Evolutionary conservation across 92 coral and sea anemone genomes (phyloP), one percentile per base, ranked within the genome.

Genomic region (Metridium senile): DNA sequence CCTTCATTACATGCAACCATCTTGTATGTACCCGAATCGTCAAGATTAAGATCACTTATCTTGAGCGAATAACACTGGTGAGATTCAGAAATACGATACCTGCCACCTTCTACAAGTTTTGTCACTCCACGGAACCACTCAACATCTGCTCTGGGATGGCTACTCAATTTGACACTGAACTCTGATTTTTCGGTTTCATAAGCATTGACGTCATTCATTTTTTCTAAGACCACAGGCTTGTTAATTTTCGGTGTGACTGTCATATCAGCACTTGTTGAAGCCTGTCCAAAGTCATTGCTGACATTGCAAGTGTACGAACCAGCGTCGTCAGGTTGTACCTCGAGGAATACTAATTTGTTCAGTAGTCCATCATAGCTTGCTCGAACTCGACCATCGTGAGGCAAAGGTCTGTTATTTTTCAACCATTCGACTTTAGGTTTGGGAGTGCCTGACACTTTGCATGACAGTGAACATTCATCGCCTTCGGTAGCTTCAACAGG

Each of bases 201-300:
- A 17, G 82, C 89, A 39, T 92, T 89, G 26, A 82, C 79, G 27
- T 87, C 89, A 32, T 83, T 75, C 86, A 92, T 76, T 66, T 92
- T 92, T 26, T 89, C 93, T 59, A 86, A 68, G 76, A 95, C 91
- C 51, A 89, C 94, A 46, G 99, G 99, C 66, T 89, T 91, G 49
- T 71, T 70, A 72, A 52, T 26, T 27, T 85, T 69, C 6, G 47
- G 82, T 43, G 47, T 63, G 0, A 95, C 86, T 21, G 30, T 81
- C 61, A 95, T 68, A 27, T 58, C 68, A 46, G 93, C 94, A 59
- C 84, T 72, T 64, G 91, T 67, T 0, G 97, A 85, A 51, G 76
- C 88, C 47, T 86, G 76, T 25, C 95, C 97, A 34, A 89, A 57
- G 26, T 81, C 84, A 27, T 92, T 96, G n/a, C 72, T 56, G 59